Percentiles rank a stretch among this genome's conserved stretches.
These are phyloP conservation scores for Sebastes iracundus DNA, from an alignment of 2,797 vertebrate genomes.

Conservation along the genomic window DNA sequence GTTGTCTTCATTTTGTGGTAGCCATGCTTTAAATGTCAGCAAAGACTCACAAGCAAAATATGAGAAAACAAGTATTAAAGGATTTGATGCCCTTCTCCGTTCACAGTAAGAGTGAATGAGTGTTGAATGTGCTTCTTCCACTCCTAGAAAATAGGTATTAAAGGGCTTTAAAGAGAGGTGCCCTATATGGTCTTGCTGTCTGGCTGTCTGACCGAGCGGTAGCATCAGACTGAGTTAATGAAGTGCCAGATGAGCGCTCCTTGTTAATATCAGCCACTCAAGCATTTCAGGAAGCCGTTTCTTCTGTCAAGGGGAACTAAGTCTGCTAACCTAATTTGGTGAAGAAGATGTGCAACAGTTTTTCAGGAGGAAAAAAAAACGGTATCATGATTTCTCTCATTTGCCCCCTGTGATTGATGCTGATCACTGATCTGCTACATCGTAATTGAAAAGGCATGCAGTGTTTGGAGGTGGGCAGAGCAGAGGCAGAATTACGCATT, in stretches of 20 bases:
- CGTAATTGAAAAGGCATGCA: constrained; percentile 32
- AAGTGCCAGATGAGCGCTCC: constrained; percentile 70
- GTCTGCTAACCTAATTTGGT: constrained; percentile 62
- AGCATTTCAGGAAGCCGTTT: constrained; percentile 76
- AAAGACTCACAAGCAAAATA: background rate
- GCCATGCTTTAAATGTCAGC: background rate
- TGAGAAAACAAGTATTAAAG: background rate
- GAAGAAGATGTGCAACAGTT: constrained; percentile 48
- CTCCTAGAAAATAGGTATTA: constrained; percentile 4
- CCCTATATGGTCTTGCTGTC: constrained; percentile 68
- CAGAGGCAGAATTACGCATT: background rate
- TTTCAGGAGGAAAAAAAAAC: constrained; percentile 17
- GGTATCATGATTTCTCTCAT: constrained; percentile 43
- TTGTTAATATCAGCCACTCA: constrained; percentile 82
- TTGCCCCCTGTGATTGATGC: constrained; percentile 43
- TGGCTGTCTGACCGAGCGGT: constrained; percentile 45
- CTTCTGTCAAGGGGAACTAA: constrained; percentile 65
- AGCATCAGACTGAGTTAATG: constrained; percentile 72
- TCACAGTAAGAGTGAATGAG: background rate
- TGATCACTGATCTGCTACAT: constrained; percentile 45
- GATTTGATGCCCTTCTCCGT: background rate
- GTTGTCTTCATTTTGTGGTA: background rate
- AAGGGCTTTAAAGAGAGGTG: constrained; percentile 39
- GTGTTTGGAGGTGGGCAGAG: constrained; percentile 19
- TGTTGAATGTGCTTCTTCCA: background rate